A percentile compares a stretch with the other conserved stretches of the same genome.
Conservation (phyloP, 2,888 invertebrate genomes). For the Diogma glabrata region DNA sequence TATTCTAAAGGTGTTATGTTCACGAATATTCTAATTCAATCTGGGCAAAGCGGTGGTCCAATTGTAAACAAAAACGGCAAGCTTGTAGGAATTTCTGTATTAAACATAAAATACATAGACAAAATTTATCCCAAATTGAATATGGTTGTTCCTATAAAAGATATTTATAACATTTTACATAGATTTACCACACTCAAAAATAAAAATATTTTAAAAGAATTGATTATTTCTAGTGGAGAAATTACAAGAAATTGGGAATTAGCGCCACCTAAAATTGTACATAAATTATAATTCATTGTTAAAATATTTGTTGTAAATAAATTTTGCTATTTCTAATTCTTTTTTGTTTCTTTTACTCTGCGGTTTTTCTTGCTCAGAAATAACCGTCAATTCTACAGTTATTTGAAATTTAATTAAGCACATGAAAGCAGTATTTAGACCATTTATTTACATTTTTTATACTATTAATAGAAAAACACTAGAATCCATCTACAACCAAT, state of each 20-base stretch:
- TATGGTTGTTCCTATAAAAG: slow-evolving; percentile 3
- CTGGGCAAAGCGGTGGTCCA: background rate
- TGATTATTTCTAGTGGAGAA: background rate
- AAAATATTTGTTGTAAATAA: background rate
- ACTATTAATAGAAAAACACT: too few relatives aligned
- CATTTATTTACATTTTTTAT: too few relatives aligned
- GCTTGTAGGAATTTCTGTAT: background rate
- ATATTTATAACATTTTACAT: background rate
- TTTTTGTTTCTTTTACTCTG: too few relatives aligned
- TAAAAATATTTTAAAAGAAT: background rate
- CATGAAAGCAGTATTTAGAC: too few relatives aligned
- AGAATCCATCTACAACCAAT: slow-evolving; percentile 5
- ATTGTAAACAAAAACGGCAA: background rate
- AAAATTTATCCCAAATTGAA: background rate
- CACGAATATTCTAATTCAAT: slow-evolving; percentile 1
- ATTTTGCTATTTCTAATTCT: too few relatives aligned
- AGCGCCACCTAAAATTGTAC: background rate
- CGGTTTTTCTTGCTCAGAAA: too few relatives aligned
- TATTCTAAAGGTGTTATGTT: background rate
- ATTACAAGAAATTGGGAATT: background rate
- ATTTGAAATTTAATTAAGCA: too few relatives aligned
- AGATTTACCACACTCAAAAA: background rate
- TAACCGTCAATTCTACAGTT: too few relatives aligned
- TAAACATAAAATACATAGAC: background rate
- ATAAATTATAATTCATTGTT: background rate